Percentiles rank a stretch among this genome's conserved stretches.
These are phyloP conservation scores for Hippocampus abdominalis DNA, from an alignment of 2,113 vertebrate species.

Conservation along the genomic window DNA sequence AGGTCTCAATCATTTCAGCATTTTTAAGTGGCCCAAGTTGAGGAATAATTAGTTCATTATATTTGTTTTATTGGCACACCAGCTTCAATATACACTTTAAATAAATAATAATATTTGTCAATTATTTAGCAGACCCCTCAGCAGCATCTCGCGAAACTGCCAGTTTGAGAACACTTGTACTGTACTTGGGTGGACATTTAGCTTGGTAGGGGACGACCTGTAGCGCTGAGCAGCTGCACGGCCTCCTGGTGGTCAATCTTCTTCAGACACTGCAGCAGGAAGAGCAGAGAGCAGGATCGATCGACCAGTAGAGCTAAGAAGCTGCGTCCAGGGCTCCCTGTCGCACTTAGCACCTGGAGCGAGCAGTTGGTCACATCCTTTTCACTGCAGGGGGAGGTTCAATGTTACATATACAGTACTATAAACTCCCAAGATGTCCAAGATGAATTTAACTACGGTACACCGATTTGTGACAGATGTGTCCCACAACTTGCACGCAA, in stretches of 20 bases:
- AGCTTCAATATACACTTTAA: neutral
- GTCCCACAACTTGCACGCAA: too few relatives aligned
- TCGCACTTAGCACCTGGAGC: conserved; percentile 75
- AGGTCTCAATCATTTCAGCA: too few relatives aligned
- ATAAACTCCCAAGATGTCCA: neutral
- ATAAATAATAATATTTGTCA: too few relatives aligned
- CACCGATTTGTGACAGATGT: too few relatives aligned
- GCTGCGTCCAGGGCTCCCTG: conserved; percentile 74
- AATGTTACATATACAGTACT: neutral
- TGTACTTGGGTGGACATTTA: neutral
- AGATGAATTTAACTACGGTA: neutral
- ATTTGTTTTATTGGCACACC: neutral
- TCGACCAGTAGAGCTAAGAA: conserved; percentile 75
- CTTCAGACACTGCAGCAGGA: conserved; percentile 74
- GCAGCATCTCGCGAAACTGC: too few relatives aligned
- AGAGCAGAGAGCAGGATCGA: conserved; percentile 68
- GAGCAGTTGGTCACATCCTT: conserved; percentile 81
- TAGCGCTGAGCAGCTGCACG: conserved; percentile 63
- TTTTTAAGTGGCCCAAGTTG: too few relatives aligned
- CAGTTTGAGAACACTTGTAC: too few relatives aligned
- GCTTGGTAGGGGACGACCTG: conserved; percentile 45
- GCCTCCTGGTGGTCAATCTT: conserved; percentile 77
- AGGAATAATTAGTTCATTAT: too few relatives aligned
- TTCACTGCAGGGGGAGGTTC: conserved; percentile 54
- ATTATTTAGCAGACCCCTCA: too few relatives aligned